Base-by-base conservation (phyloP, 1,140 invertebrate species). In the Lepidurus couesii region DNA sequence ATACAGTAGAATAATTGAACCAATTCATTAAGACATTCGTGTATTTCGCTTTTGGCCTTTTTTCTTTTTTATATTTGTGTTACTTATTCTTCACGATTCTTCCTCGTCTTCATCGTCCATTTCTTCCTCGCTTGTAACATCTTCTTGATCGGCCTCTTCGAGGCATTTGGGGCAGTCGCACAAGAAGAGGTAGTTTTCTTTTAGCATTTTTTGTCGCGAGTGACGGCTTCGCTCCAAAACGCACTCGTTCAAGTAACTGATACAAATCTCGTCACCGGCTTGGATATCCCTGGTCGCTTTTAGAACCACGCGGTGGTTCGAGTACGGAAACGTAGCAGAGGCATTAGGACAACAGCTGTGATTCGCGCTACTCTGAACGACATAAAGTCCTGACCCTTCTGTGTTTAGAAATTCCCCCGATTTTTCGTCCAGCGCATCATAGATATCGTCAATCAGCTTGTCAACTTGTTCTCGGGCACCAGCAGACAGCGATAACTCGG, bases 291-390 rank as follows among this genome's bases (percentile, higher is more conserved):
- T 87, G 4, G 90, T 82, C 5, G 95, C 95, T 79, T 91, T 91
- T 73, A 98, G 82, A 7, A 90, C 90, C 77, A 98, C 86, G 45
- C 89, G 90, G 82, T 91, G 91, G 83, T 95, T 95, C 76, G 94
- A 94, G 83, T 94, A 89, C 1, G 92, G 91, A 84, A 98, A 98
- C 24, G 90, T 90, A 1, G 92, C 90, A 82, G 91, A 89, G 4
- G 95, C 94, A 87, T 97, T 98, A 7, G 96, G 95, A 0, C 87
- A 84, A 84, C 96, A 98, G 83, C 94, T 97, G 85, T 98, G 96
- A 86, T 98, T 98, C 77, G 93, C 91, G 45, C 91, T 87, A 84
- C 95, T 96, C 84, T 98, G 95, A 1, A 93, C 81, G 21, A 87
- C 82, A 86, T 94, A 98, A 0, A 98, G 85, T 1, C 93, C 96